These are phyloP conservation scores for Panagrolaimus sp. DNA, from an alignment of 1,140 invertebrate species.

Conservation along the genomic window DNA sequence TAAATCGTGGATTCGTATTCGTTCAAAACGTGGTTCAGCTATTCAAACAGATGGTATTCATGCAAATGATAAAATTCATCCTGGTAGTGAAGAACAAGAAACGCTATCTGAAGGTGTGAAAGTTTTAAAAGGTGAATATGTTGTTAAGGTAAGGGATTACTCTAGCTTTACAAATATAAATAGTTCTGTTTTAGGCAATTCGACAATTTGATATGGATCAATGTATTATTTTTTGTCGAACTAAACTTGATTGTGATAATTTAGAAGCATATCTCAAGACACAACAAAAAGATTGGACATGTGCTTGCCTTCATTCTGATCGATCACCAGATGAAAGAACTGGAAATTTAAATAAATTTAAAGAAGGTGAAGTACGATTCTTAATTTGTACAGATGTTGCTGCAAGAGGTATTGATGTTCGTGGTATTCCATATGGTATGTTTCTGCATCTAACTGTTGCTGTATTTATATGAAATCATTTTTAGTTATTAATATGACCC, in stretches of 20 bases:
- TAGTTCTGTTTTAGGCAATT: constrained; percentile 67
- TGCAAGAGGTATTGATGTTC: constrained; percentile 85
- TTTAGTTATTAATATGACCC: constrained; percentile 89
- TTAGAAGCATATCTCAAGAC: constrained; percentile 66
- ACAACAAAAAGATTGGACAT: constrained; percentile 62
- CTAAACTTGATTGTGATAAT: constrained; percentile 97
- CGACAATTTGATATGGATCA: constrained; percentile 90
- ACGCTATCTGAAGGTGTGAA: constrained; percentile 87
- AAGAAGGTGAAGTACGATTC: constrained; percentile 75
- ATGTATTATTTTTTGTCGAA: constrained; percentile 92
- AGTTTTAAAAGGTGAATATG: constrained; percentile 90
- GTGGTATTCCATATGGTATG: constrained; percentile 87
- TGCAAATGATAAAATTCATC: constrained; percentile 72
- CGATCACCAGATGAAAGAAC: constrained; percentile 84
- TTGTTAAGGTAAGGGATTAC: constrained; percentile 61
- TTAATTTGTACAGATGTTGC: constrained; percentile 98
- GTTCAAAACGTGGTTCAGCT: constrained; percentile 52
- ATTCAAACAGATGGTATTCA: constrained; percentile 81
- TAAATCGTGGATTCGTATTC: constrained; percentile 72
- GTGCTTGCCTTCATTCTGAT: constrained; percentile 93
- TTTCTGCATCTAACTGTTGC: constrained; percentile 5
- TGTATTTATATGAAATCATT: constrained; percentile 20
- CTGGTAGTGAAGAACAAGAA: constrained; percentile 70
- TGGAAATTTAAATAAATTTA: constrained; percentile 85
- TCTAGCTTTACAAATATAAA: background rate